Evolutionary conservation across 1,140 invertebrate genomes (phyloP).

Genomic region (Nasonia vitripennis): DNA sequence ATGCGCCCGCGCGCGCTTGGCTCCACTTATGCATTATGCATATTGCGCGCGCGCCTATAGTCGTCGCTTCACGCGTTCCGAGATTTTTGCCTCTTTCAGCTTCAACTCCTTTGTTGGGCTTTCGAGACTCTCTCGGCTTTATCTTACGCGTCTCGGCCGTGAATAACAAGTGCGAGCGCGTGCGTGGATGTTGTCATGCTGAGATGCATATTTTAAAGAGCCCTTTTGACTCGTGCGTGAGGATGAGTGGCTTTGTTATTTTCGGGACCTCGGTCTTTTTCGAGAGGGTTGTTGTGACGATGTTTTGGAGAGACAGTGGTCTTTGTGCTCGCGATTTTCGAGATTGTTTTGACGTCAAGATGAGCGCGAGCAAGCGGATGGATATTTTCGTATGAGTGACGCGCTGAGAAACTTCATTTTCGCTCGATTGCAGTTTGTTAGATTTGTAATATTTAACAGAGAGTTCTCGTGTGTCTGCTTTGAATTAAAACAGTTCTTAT

Average conservation of each 20-base stretch:
- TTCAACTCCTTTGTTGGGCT: slow-evolving; percentile 22
- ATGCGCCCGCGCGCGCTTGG: background rate
- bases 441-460: no score
- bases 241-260: slow-evolving; percentile 26
- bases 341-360: background rate
- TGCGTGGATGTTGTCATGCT: background rate
- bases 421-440: no score
- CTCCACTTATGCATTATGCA: slow-evolving; percentile 41
- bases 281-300: background rate
- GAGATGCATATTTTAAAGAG: slow-evolving; percentile 16
- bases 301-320: background rate
- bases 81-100: slow-evolving; percentile 25
- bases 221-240: slow-evolving; percentile 4
- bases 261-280: background rate
- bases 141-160: background rate
- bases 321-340: background rate
- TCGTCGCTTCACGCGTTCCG: background rate
- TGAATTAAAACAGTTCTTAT: no score
- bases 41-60: background rate
- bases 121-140: background rate
- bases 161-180: slow-evolving; percentile 42
- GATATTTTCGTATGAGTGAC: no score
- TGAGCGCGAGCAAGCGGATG: background rate
- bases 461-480: no score
- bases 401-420: no score